These are phyloP conservation scores for Eulithis prunata DNA, from an alignment of 2,888 invertebrate genomes.

Conservation along the genomic window DNA sequence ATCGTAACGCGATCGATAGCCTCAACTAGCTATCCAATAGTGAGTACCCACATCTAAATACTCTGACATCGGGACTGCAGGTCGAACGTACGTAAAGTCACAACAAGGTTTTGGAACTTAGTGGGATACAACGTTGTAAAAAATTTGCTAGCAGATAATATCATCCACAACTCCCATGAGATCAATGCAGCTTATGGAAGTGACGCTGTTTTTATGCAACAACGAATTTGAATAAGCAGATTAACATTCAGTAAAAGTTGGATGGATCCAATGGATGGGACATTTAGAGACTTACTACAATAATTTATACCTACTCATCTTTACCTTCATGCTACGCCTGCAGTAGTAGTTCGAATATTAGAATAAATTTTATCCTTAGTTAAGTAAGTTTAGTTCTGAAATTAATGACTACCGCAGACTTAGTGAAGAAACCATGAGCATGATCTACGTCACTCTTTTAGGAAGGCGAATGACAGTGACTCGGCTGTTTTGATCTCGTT, in stretches of 20 bases:
- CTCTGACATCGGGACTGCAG: not conserved
- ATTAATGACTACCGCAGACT: conserved; percentile 3
- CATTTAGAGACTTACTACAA: not conserved
- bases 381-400: not conserved
- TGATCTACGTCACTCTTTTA: not conserved
- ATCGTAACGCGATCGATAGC: conserved; percentile 8
- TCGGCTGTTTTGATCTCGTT: conserved; percentile 3
- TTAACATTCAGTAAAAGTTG: not conserved
- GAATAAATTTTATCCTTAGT: not conserved
- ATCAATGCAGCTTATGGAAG: no score
- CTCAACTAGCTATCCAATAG: not conserved
- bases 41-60: not conserved
- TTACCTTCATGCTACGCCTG: no score
- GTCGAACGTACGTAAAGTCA: no score
- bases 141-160: no score
- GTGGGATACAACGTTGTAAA: no score
- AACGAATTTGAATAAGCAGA: not conserved
- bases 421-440: conserved; percentile 1
- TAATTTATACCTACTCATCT: no score
- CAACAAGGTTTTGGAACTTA: no score
- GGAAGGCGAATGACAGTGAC: not conserved
- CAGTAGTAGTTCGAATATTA: not conserved
- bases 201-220: no score
- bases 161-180: no score
- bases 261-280: conserved; percentile 29